Evolutionary conservation across 2,888 invertebrate species (phyloP), one percentile per base, ranked within the genome.

Genomic region (Pheosia gnoma): DNA sequence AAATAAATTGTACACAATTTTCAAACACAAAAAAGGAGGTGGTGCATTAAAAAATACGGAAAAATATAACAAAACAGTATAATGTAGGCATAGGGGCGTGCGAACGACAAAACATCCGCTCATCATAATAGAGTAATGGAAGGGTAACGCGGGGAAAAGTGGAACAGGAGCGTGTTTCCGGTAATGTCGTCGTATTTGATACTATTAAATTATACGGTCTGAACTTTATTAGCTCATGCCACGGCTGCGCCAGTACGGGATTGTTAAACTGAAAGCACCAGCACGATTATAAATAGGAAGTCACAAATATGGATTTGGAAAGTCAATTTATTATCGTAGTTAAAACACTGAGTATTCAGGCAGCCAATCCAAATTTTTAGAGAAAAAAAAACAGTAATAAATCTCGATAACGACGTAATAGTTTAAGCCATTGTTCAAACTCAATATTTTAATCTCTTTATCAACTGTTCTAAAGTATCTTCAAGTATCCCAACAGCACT

Each of bases 111-210:
- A 84, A 84, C 85, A 83, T 80, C 77, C 80, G 78, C 82, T 83
- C 85, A 76, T 82, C 80, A 82, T 86, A 87, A 87, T 85, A 85
- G 85, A 83, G 82, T 86, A 86, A 87, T 86, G 84, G 84, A 80
- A 82, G 83, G 82, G 81, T 83, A 83, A 81, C 82, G 80, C 67
- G 79, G 81, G 80, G 78, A 77, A 82, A 85, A 85, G 76, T 83
- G 77, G 84, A 79, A 78, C 85, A 76, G 64, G 38, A 54, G 3
- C 1, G 49, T 8, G 43, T 55, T 81, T 77, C 37, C 70, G 67
- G 57, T 80, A 39, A 45, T 11, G 74, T 58, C 55, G 0, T 0
- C 5, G 59, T 13, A 62, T 71, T 80, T 8, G 67, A 13, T 25
- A 55, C 54, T 43, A 3, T 36, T 43, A 0, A 55, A 10, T 36